Evolutionary conservation across 1,140 invertebrate genomes (phyloP), one percentile per base, ranked within the genome.

Genomic region (Eumeta japonica): DNA sequence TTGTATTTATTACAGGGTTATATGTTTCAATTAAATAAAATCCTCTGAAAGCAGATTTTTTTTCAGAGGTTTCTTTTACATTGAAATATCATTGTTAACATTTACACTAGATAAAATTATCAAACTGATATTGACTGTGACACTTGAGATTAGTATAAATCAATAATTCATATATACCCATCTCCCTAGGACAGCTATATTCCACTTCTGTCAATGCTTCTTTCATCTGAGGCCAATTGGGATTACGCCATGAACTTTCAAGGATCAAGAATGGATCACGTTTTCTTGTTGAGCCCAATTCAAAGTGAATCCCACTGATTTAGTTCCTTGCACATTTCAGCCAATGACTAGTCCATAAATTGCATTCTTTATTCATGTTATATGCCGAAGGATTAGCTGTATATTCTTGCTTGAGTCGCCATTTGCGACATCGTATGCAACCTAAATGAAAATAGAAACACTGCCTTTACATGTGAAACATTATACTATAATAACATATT

Each of bases 301-400:
- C 94, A 10, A 93, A 98, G 56, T 16, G 89, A 76, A 51, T 97
- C 92, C 96, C 95, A 98, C 52, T 97, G 93, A 73, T 97, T 97
- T 2, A 98, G 65, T 70, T 98, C 94, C 60, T 96, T 97, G 90
- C 86, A 64, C 94, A 97, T 28, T 91, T 86, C 13, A 95, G 87
- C 92, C 92, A 97, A 56, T 94, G 92, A 15, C 92, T 85, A 48
- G 92, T 92, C 92, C 92, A 95, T 0, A 97, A 62, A 16, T 85
- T 72, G 19, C 87, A 80, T 61, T 94, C 91, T 16, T 83, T 79
- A 49, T 94, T 86, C 24, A 90, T 81, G 41, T 84, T 82, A 17
- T 85, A 81, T 0, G 88, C 84, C 0, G 88, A 82, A 1, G 90
- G 81, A 2, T 83, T 84, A 5, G 83, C 79, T 4, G 84, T 80